phyloP scores from a whole-genome alignment of 1,140 invertebrate species.

The Megathymus violae region DNA sequence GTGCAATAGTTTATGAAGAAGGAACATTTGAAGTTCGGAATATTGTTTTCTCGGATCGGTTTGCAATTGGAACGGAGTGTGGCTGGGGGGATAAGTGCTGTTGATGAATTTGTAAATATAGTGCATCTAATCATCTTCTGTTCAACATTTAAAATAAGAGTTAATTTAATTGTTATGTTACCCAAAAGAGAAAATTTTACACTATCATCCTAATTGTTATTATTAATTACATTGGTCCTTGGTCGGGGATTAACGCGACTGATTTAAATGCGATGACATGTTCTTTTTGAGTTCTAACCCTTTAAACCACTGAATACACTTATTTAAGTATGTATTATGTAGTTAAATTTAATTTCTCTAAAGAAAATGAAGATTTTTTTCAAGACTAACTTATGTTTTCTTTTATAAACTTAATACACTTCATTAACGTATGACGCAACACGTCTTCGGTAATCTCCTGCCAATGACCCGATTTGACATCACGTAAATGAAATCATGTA shows the following conservation, averaged over 20 bases:
- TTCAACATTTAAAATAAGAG: conserved; percentile 27
- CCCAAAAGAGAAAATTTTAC: conserved; percentile 35
- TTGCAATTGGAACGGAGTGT: conserved; percentile 38
- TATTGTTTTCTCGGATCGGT: conserved; percentile 20
- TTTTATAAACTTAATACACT: not conserved
- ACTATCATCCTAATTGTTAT: conserved; percentile 10
- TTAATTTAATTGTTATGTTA: conserved; percentile 59
- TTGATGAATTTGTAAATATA: conserved; percentile 55
- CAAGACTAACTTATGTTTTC: conserved; percentile 10
- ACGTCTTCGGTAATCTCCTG: conserved; percentile 42
- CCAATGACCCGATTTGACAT: conserved; percentile 53
- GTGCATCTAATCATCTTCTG: conserved; percentile 28
- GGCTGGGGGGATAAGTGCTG: conserved; percentile 37
- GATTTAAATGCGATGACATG: conserved; percentile 23
- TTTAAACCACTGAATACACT: conserved; percentile 5
- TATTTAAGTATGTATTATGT: conserved; percentile 1
- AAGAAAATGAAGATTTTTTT: not conserved
- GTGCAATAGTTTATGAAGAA: conserved; percentile 13
- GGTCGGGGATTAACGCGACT: conserved; percentile 42
- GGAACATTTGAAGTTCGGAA: no score
- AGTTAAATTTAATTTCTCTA: conserved; percentile 1
- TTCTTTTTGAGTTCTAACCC: conserved; percentile 10
- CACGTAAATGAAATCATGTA: conserved; percentile 53
- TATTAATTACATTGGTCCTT: conserved; percentile 16
- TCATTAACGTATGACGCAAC: not conserved